Base-by-base conservation (phyloP, 2,113 vertebrate genomes). In the Podarcis raffonei region DNA sequence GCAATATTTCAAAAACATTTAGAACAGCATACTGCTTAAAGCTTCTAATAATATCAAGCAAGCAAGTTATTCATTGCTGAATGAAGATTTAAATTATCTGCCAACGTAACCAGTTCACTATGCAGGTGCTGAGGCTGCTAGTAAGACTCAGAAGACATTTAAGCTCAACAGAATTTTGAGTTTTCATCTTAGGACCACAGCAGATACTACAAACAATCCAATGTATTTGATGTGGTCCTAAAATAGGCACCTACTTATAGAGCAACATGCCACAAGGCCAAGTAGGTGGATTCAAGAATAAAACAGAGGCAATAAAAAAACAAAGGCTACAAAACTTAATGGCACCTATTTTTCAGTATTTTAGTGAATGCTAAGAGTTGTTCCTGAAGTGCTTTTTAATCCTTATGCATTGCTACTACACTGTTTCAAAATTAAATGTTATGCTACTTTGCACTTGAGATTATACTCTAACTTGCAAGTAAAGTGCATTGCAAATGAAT, bases 161-260 rank as follows among this genome's bases (percentile, higher is more conserved):
- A 71, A 91, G 71, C 59, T 0, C 30, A 87, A n/a, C n/a, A 77
- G 35, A 80, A 69, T 20, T 81, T n/a, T 78, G 81, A 89, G 77
- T 30, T 0, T 30, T 3, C 87, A 15, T 80, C 89, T 90, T 1
- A 62, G 0, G 57, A 87, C 90, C 80, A 12, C 89, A 93, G 25
- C 23, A 12, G 71, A 84, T 78, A 69, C 35, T 39, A 35, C 75
- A 89, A 13, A 27, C 87, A 88, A 71, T 37, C 75, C 48, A 85
- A 92, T 53, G 81, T 77, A 53, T 37, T 87, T 90, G 74, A 83
- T 76, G 87, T 88, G 83, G 86, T 94, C 69, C 92, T 90, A 92
- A 90, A 89, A 94, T 90, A 81, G 78, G 88, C 89, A 89, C 81
- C 32, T 89, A 82, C 77, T 88, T 9, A 8, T 59, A 93, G 85